These are phyloP conservation scores for Chloroclystis v-ata DNA, from an alignment of 2,888 invertebrate species.

Conservation along the genomic window DNA sequence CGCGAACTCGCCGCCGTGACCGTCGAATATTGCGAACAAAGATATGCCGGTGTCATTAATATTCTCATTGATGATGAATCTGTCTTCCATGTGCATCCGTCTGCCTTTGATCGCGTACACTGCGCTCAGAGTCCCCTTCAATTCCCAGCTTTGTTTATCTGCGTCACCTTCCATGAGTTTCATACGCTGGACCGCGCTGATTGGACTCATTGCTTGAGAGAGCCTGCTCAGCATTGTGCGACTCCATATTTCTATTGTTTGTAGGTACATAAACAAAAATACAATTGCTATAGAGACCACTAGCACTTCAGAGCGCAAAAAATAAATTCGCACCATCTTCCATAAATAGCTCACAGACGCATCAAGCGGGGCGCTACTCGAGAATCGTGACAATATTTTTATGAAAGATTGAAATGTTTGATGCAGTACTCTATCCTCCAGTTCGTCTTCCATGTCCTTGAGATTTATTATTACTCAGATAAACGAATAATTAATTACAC, in stretches of 20 bases:
- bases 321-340: constrained; percentile 86
- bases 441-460: constrained; percentile 91
- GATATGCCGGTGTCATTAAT: constrained; percentile 91
- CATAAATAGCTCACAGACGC: constrained; percentile 86
- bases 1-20: constrained; percentile 96
- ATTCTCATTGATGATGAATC: constrained; percentile 92
- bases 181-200: constrained; percentile 79
- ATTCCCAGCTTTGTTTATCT: constrained; percentile 84
- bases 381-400: constrained; percentile 90
- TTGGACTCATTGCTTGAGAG: constrained; percentile 81
- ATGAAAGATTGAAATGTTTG: constrained; percentile 92
- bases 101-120: constrained; percentile 95
- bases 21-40: constrained; percentile 95
- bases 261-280: constrained; percentile 87
- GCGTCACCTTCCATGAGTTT: constrained; percentile 76
- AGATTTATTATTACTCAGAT: constrained; percentile 1
- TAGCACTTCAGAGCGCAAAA: constrained; percentile 88
- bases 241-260: constrained; percentile 90
- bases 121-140: constrained; percentile 85
- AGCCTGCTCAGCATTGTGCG: constrained; percentile 84
- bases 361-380: constrained; percentile 87
- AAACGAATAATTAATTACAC: constrained; percentile 5
- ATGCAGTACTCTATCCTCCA: constrained; percentile 91
- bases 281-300: constrained; percentile 84
- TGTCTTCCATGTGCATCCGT: constrained; percentile 95